Evolutionary conservation across 2,797 vertebrate genomes (phyloP).

Genomic region (Perdix hodgsoniae): DNA sequence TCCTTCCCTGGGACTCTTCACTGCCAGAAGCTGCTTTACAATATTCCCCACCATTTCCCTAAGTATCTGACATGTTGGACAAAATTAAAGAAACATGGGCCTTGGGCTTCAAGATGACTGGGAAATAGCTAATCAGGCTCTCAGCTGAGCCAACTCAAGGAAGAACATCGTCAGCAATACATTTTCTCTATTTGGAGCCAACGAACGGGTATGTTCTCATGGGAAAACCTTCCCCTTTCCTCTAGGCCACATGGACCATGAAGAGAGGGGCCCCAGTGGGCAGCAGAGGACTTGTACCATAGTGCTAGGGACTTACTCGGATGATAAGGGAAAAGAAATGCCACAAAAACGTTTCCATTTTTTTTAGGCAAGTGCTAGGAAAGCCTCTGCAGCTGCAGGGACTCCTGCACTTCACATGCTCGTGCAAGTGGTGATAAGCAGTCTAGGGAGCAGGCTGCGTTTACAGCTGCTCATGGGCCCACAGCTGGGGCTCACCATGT

Average conservation of each 20-base stretch:
- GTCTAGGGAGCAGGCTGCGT: neutral
- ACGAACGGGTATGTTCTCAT: neutral
- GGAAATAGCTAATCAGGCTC: neutral
- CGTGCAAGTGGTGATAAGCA: neutral
- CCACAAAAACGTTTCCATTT: neutral
- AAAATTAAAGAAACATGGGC: slow-evolving; percentile 10
- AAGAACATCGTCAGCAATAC: neutral
- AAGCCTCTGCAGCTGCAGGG: neutral
- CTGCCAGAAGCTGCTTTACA: slow-evolving; percentile 21
- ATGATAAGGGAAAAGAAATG: neutral
- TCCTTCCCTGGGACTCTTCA: neutral
- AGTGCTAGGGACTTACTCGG: neutral
- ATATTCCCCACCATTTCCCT: neutral
- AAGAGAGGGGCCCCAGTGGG: neutral
- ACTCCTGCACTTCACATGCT: neutral
- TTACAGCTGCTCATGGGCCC: neutral
- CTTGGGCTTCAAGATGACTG: neutral
- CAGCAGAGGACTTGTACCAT: neutral
- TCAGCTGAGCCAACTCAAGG: neutral
- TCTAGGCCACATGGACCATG: fast-evolving
- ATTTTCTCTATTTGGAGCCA: neutral
- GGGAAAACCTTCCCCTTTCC: neutral
- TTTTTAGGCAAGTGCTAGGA: neutral
- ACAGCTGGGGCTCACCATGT: neutral
- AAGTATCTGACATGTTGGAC: neutral